phyloP scores from a whole-genome alignment of 2,888 invertebrate species.

The Drosophila fungiperda region DNA sequence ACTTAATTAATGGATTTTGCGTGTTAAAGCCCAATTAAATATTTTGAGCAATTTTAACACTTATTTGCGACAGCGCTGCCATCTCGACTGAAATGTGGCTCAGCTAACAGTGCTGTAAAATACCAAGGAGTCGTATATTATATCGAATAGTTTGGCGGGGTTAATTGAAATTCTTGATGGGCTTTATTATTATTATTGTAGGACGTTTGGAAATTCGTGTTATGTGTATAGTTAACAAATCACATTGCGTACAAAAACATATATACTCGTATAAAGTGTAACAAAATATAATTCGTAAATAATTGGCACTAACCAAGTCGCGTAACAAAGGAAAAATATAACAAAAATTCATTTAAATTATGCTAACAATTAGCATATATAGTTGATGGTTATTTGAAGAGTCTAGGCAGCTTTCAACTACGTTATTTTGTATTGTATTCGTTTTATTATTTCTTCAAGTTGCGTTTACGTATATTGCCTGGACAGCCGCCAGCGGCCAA shows the following conservation, averaged over 20 bases:
- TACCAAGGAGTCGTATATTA: background rate
- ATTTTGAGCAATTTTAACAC: constrained; percentile 16
- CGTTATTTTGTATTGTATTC: background rate
- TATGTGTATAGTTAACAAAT: constrained; percentile 65
- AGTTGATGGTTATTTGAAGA: constrained; percentile 41
- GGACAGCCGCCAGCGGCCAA: constrained; percentile 83
- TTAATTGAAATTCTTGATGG: constrained; percentile 62
- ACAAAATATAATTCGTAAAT: constrained; percentile 56
- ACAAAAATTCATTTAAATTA: constrained; percentile 60
- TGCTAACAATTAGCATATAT: constrained; percentile 43
- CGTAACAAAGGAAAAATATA: constrained; percentile 63
- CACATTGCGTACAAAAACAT: constrained; percentile 73
- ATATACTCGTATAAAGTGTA: constrained; percentile 48
- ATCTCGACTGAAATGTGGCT: constrained; percentile 5
- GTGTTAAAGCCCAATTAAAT: constrained; percentile 33
- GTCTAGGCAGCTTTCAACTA: constrained; percentile 13
- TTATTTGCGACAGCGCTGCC: constrained; percentile 25
- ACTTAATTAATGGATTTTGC: background rate
- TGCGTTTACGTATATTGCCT: constrained; percentile 84
- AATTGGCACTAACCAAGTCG: constrained; percentile 40
- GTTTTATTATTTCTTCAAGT: constrained; percentile 61
- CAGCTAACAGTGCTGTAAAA: constrained; percentile 9
- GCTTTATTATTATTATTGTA: constrained; percentile 73
- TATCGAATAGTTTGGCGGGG: constrained; percentile 5
- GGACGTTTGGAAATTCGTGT: constrained; percentile 81